Evolutionary conservation across 2,888 invertebrate species (phyloP), one percentile per base, ranked within the genome.

Genomic region (Meloe dianella): DNA sequence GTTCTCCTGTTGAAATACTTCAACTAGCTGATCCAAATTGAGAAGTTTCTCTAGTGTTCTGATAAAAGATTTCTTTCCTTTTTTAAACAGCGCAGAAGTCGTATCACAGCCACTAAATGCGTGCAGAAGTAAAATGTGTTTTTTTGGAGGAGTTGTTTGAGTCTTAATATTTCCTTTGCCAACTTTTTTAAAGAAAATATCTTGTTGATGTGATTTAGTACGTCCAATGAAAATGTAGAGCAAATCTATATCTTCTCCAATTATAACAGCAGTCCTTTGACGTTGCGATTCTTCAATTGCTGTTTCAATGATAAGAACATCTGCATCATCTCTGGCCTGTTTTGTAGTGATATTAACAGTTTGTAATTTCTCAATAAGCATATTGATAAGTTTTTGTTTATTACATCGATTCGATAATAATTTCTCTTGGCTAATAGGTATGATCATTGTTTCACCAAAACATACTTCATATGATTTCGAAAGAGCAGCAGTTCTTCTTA

Each of bases 201-300:
- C 72, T 68, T 74, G 68, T 1, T 30, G 7, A 66, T 73, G 66
- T 64, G 65, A 71, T 61, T 67, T 76, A 71, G 79, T 79, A 72
- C 79, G 78, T 70, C 75, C 79, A 75, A 79, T 80, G 76, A 80
- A 76, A 78, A 80, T n/a, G n/a, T n/a, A n/a, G n/a, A n/a, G n/a
- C n/a, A 74, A 64, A 81, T 77, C 57, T 80, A 74, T 76, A 79
- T 81, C 80, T 79, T 81, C 74, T 77, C 78, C 78, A 74, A 80
- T 75, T 66, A 81, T 78, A 72, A 79, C 77, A 30, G 71, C 66
- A 65, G 72, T 77, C 51, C 51, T 72, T 61, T 71, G 30, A 69
- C 67, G 67, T 71, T 75, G 60, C 57, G 76, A 78, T 75, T 66
- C 65, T 66, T 69, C 77, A 74, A 80, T 77, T 69, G 80, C 79